Evolutionary conservation across 2,888 invertebrate genomes (phyloP).

Genomic region (Zygaena filipendulae): DNA sequence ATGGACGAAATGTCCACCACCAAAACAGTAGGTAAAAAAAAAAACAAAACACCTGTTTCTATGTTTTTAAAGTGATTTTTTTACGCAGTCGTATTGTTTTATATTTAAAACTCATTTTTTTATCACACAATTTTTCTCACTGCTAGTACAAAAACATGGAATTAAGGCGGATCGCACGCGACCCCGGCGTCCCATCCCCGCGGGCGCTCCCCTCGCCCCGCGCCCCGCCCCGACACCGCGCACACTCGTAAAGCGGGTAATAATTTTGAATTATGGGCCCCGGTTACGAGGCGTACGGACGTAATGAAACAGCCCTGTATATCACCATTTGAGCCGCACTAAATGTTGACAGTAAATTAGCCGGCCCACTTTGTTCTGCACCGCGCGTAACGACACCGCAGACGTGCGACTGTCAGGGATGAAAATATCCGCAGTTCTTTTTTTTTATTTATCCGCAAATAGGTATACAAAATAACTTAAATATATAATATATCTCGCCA

Average conservation of each 20-base stretch:
- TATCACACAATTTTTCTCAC: too few relatives aligned
- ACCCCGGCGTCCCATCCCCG: background rate
- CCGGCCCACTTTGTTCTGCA: slow-evolving; percentile 19
- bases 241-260: slow-evolving; percentile 40
- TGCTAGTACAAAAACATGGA: too few relatives aligned
- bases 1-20: too few relatives aligned
- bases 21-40: too few relatives aligned
- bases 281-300: slow-evolving; percentile 37
- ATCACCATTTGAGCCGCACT: slow-evolving; percentile 46
- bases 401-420: slow-evolving; percentile 1
- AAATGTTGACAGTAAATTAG: slow-evolving; percentile 47
- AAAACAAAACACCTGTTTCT: too few relatives aligned
- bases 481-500: too few relatives aligned
- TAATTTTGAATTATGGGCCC: slow-evolving; percentile 52
- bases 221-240: slow-evolving; percentile 22
- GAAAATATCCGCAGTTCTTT: background rate
- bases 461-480: too few relatives aligned
- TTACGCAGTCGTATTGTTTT: too few relatives aligned
- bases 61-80: too few relatives aligned
- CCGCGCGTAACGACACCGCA: slow-evolving; percentile 3
- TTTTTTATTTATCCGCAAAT: too few relatives aligned
- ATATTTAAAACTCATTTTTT: too few relatives aligned
- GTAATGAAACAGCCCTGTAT: slow-evolving; percentile 57
- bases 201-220: slow-evolving; percentile 13
- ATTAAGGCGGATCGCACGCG: too few relatives aligned